Evolutionary conservation across 2,888 invertebrate species (phyloP), one percentile per base, ranked within the genome.

Genomic region (Dolichopus griseipennis): DNA sequence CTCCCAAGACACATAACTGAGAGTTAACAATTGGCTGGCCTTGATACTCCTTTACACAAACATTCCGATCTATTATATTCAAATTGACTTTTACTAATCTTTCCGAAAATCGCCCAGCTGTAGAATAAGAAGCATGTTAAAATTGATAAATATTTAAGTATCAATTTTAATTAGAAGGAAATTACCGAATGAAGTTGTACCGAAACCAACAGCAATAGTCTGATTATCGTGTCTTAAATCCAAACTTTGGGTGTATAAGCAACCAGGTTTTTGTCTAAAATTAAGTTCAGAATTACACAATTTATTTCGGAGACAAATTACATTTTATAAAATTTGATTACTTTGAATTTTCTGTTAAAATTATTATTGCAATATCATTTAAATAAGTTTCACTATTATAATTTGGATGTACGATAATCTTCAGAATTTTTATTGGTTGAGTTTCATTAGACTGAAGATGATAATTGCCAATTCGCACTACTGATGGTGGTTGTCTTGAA

Each of bases 391-490:
- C 52, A 61, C 8, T 43, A 7, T 52, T 65, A 37, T 72, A 72
- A 21, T 68, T 34, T 6, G 72, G 72, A 66, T 72, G 72, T 34
- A 65, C 64, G 21, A 52, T 68, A 2, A 72, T 69, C 10, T 66
- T 22, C 18, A 41, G 65, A 64, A 72, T 71, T 27, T 66, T 66
- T 2, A 69, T 66, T 2, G 65, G 20, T 21, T 71, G 37, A 18
- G 63, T 64, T n/a, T 69, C 37, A 10, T 67, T 63, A 64, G 63
- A n/a, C 1, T 8, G 12, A 65, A 72, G 65, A 27, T 70, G 70
- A 66, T 61, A 69, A 61, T 72, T 72, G 43, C 72, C 72, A 63
- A 70, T 67, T 65, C 71, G 65, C 21, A 68, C 72, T 52, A 72
- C 71, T 1, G 68, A 61, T 64, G 72, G 72, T 69, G 70, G 21